Percentiles rank a stretch among this genome's conserved stretches.
Evolutionary conservation across 2,113 vertebrate genomes (phyloP).

Genomic region (Acanthisitta chloris): DNA sequence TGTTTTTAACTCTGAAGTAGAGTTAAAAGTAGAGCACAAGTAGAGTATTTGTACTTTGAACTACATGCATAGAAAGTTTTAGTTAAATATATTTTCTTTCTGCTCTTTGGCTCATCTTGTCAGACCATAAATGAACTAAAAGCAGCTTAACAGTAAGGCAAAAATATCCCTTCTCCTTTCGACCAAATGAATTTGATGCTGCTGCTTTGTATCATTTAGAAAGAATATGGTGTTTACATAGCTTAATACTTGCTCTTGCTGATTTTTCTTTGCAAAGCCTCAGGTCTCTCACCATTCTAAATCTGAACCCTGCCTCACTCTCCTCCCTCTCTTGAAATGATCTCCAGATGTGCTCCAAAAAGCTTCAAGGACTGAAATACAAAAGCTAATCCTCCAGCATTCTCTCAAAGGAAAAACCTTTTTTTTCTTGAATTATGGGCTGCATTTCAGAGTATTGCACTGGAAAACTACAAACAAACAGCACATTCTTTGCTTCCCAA

Average conservation of each 20-base stretch:
- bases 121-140: not conserved
- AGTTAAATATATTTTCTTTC: not conserved
- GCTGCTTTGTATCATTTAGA: not conserved
- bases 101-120: not conserved
- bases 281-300: conserved; percentile 10
- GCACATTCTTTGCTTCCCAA: conserved; percentile 30
- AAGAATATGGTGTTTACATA: not conserved
- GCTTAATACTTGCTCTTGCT: not conserved
- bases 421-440: not conserved
- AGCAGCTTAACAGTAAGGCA: not conserved
- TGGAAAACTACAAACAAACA: conserved; percentile 36
- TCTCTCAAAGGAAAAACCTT: conserved; percentile 33
- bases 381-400: conserved; percentile 26
- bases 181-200: not conserved
- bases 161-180: not conserved
- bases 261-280: not conserved
- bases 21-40: not conserved
- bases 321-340: conserved; percentile 20
- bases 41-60: not conserved
- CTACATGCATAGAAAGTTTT: not conserved
- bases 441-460: conserved; percentile 7
- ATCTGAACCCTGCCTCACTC: not conserved
- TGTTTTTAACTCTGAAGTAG: not conserved
- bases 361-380: conserved; percentile 20
- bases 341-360: conserved; percentile 47